Conservation (phyloP, 2,888 invertebrate species). For the Leuctra nigra region DNA sequence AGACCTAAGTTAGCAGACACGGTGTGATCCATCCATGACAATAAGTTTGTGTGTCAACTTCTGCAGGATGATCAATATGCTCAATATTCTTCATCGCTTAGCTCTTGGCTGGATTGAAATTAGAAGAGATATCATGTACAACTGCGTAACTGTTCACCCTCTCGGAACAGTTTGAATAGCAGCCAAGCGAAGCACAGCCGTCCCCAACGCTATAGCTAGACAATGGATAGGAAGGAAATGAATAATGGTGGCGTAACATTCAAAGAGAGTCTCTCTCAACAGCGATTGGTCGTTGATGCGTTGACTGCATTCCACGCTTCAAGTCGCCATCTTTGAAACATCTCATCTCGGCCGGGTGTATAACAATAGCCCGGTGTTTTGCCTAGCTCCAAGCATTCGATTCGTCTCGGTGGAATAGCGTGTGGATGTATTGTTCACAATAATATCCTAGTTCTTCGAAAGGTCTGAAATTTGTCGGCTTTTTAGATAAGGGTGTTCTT, state of each 20-base stretch:
- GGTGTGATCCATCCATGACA: too few relatives aligned
- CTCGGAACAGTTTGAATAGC: conserved; percentile 14
- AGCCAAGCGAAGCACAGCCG: neutral
- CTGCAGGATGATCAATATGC: too few relatives aligned
- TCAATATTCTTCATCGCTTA: too few relatives aligned
- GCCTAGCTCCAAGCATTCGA: neutral
- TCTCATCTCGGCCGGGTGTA: neutral
- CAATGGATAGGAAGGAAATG: conserved; percentile 14
- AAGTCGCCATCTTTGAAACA: neutral
- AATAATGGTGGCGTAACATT: conserved; percentile 15
- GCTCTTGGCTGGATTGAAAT: too few relatives aligned
- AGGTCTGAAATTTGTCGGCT: conserved; percentile 13
- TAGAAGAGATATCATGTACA: too few relatives aligned
- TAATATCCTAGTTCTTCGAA: conserved; percentile 10
- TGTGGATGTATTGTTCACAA: conserved; percentile 2
- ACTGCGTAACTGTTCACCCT: conserved; percentile 7
- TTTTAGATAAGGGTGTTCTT: conserved; percentile 20
- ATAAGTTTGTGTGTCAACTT: too few relatives aligned
- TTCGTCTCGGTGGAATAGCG: neutral
- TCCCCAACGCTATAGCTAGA: conserved; percentile 6
- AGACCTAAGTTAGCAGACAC: neutral
- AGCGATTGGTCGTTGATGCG: too few relatives aligned
- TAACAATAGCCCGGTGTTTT: conserved; percentile 8
- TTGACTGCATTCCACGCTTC: conserved; percentile 1
- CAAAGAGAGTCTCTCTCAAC: neutral